A percentile compares a stretch with the other conserved stretches of the same genome.
phyloP scores from a whole-genome alignment of 2,113 vertebrate species.

The Gila orcuttii region DNA sequence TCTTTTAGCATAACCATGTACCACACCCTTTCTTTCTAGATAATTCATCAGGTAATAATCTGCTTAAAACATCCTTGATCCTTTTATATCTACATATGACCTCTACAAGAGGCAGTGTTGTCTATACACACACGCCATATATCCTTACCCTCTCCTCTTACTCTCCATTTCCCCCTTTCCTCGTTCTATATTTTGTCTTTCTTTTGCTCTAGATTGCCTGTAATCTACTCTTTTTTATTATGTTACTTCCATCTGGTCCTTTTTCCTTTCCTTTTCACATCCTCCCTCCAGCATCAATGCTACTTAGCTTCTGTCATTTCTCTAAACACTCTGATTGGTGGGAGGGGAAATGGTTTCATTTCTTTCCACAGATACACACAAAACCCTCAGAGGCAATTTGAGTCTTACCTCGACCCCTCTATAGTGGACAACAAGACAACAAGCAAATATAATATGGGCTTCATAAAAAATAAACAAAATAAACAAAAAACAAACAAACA shows the following conservation, averaged over 20 bases:
- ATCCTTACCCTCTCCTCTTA: too few species aligned
- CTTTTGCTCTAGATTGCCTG: not conserved
- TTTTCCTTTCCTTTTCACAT: not conserved
- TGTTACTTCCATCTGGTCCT: not conserved
- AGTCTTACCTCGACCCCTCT: not conserved
- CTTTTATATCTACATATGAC: not conserved
- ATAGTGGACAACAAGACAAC: not conserved
- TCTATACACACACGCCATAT: not conserved
- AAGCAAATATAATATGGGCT: too few species aligned
- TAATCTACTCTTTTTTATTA: not conserved
- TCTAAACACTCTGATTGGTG: slow-evolving; percentile 38
- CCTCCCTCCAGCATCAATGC: slow-evolving; percentile 30
- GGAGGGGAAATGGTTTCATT: not conserved
- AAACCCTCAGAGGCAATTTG: slow-evolving; percentile 3
- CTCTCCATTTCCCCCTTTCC: not conserved
- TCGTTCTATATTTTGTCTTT: slow-evolving; percentile 12
- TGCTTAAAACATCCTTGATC: not conserved
- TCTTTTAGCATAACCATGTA: not conserved
- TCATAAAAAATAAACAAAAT: too few species aligned
- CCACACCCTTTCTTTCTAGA: not conserved
- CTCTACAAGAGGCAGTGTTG: not conserved
- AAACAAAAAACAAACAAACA: too few species aligned
- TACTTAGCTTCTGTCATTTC: slow-evolving; percentile 28
- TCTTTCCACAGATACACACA: not conserved
- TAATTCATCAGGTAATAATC: not conserved